Evolutionary conservation across 53 echinoderm and acorn worm species (phyloP), one percentile per base, ranked within the genome.

Genomic region (Actinopyga echinites): DNA sequence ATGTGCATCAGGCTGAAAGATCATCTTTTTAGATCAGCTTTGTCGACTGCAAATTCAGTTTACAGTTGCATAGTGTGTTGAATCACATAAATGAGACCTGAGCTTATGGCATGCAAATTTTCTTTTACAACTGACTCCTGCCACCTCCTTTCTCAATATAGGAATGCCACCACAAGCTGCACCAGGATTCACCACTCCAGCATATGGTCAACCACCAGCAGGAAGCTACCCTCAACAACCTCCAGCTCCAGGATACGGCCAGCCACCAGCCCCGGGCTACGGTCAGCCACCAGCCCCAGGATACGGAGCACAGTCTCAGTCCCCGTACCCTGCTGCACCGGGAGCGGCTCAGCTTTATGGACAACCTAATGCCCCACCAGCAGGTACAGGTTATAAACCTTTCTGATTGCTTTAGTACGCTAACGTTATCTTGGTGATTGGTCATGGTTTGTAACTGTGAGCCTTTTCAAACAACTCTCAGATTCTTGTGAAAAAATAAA

Each of bases 131-230:
- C n/a, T n/a, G n/a, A n/a, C 9, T 29, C 65, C 34, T 6, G 7
- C 30, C 17, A 15, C 4, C 40, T n/a, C 42, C 5, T 34, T 53
- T 67, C 43, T 55, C 33, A 17, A 34, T 32, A 67, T 81, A 56
- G 87, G 23, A 60, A 85, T 82, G 60, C 91, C 89, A 58, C 89
- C 91, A 36, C 75, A 85, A 57, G 91, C 61, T 60, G 80, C 44
- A 24, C 87, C 83, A 35, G 90, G 85, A 19, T 88, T 86, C 20
- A 79, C 71, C 34, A 87, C 90, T 60, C 71, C 56, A 64, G 87
- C 40, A 26, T 85, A 85, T 60, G 57, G 56, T 28, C 85, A 84
- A 74, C 85, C 83, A 19, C 74, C 74, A 34, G 83, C 71, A 21
- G 84, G 74, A 32, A 69, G 80, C 23, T 82, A 82, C 80, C 79